Evolutionary conservation across 2,113 vertebrate genomes (phyloP), one percentile per base, ranked within the genome.

Genomic region (Prinia subflava): DNA sequence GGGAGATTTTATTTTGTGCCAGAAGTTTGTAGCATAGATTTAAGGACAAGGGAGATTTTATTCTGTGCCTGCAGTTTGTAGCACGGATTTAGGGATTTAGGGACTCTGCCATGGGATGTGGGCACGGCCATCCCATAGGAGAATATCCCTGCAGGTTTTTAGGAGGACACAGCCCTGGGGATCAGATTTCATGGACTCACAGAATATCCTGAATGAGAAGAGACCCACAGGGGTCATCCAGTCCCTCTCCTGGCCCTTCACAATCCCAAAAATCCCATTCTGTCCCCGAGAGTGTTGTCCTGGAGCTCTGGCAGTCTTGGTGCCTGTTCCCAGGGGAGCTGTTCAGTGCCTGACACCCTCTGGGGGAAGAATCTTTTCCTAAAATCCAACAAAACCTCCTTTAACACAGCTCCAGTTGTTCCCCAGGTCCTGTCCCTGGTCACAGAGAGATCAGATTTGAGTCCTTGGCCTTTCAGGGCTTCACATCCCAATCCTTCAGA

Each of bases 81-180:
- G 3, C 30, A 18, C 28, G 7, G 39, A 13, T 25, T 7, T 14
- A 19, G 21, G 69, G 69, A 20, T 63, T 41, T 41, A 3, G 24
- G n/a, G 42, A 9, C 37, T 9, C 39, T 30, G 18, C 50, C 20
- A 1, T 0, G 20, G 41, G 7, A 22, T 1, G 0, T 7, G 65
- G 74, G 13, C 41, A 4, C 59, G 25, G 50, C 77, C 71, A n/a
- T 6, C 42, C 56, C 16, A 0, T 33, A 7, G 62, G 21, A 44
- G 13, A 17, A 12, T 1, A 50, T 21, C 52, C 19, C 35, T 52
- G 35, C 52, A 73, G 91, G 67, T 56, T 67, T 37, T 84, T 5
- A 4, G 33, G 65, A 44, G 11, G 5, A 47, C 9, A n/a, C 31
- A 64, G 4, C 37, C 27, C 84, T 11, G 3, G 4, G 56, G 24